Evolutionary conservation across 2,113 vertebrate genomes (phyloP), one percentile per base, ranked within the genome.

Genomic region (Brachypteracias leptosomus): DNA sequence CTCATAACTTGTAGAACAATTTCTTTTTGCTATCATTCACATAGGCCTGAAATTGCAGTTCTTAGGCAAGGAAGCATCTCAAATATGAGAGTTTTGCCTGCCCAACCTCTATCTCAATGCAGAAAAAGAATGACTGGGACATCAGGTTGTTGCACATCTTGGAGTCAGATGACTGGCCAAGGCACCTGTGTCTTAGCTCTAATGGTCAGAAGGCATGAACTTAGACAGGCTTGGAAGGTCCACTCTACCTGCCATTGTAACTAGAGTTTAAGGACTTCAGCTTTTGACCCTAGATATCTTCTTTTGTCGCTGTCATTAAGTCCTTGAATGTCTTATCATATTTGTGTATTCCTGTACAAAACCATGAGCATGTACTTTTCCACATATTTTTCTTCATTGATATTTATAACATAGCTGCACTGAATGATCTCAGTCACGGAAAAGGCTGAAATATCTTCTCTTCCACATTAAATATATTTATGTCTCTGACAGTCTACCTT

Each of bases 1-100:
- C 5, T 66, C 1, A 5, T 29, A 66, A 36, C 8, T 25, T 57
- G 5, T 5, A 9, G 28, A 82, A 52, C 0, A 1, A 42, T 36
- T 82, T 87, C 2, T 68, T n/a, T 91, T 84, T 66, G 16, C 10
- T 86, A 10, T 87, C 38, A 31, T 35, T 85, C 20, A 42, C 22
- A 6, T 18, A 46, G 49, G 9, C 44, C 20, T 57, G 44, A 85
- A 79, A 36, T 17, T 25, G 3, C 28, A 58, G n/a, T 57, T 87
- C 12, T 79, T 46, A 40, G 19, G 7, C 13, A 83, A 75, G 11
- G 3, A 21, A 66, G 10, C 1, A 3, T 49, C 24, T 57, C n/a
- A 88, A 58, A 58, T 17, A 4, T 29, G 49, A 73, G 13, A 67
- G 4, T 65, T 89, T 89, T 79, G 14, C 13, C 28, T 46, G 36